Conservation (phyloP, 2,797 vertebrate species). For the Eulemur rubriventer region DNA sequence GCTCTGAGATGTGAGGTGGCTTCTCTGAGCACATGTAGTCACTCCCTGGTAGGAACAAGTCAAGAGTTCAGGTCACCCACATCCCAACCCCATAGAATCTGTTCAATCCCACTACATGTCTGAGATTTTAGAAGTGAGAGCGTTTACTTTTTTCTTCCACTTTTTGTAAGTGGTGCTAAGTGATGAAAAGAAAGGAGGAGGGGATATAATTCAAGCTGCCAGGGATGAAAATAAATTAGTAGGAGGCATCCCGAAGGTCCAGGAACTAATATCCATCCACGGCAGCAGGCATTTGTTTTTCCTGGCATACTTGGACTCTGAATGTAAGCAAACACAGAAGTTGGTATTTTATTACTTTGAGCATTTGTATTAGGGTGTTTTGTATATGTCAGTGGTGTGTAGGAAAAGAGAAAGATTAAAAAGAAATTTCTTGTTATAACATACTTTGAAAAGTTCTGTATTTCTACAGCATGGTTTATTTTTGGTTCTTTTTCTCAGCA, state of each 20-base stretch:
- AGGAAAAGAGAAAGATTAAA: constrained; percentile 47
- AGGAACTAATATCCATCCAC: background rate
- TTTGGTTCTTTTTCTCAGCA: constrained; percentile 64
- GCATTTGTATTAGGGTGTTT: constrained; percentile 60
- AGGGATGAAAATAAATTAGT: constrained; percentile 56
- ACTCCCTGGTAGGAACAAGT: background rate
- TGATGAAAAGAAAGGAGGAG: background rate
- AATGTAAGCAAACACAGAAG: constrained; percentile 45
- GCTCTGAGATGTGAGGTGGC: rapidly evolving
- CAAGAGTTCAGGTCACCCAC: background rate
- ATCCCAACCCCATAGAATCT: background rate
- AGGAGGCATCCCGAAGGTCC: background rate
- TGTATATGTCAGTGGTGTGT: constrained; percentile 57
- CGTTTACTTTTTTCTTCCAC: background rate
- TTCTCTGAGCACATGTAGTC: background rate
- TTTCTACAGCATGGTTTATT: constrained; percentile 61
- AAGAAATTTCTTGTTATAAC: constrained; percentile 65
- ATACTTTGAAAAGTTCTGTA: constrained; percentile 62
- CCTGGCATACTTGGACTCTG: constrained; percentile 45
- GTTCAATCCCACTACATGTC: background rate
- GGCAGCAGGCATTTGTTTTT: constrained; percentile 57
- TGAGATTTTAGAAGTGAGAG: constrained; percentile 26
- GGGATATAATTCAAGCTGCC: background rate
- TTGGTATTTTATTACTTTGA: constrained; percentile 65
- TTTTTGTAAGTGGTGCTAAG: constrained; percentile 58